A percentile compares a stretch with the other conserved stretches of the same genome.
These are phyloP conservation scores for Tetanocera ferruginea DNA, from an alignment of 2,888 invertebrate species.

Conservation along the genomic window DNA sequence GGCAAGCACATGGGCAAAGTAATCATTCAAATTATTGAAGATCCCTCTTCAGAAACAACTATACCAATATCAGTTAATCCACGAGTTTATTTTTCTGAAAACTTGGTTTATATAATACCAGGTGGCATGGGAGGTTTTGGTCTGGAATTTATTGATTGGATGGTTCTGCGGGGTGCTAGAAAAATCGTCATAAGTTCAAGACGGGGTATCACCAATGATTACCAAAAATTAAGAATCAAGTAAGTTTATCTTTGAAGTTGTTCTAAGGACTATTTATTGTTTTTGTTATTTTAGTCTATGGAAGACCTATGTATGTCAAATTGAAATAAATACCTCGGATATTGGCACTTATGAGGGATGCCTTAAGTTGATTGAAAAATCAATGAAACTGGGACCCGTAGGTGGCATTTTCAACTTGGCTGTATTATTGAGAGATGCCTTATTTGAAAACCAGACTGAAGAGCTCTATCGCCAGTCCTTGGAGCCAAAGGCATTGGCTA, in stretches of 20 bases:
- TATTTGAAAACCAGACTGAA: conserved; percentile 61
- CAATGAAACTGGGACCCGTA: background rate
- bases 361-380: background rate
- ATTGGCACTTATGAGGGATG: conserved; percentile 70
- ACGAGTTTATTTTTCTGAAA: conserved; percentile 62
- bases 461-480: conserved; percentile 79
- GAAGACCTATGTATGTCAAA: conserved; percentile 78
- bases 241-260: conserved; percentile 53
- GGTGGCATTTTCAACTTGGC: conserved; percentile 7
- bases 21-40: conserved; percentile 66
- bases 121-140: conserved; percentile 95
- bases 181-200: conserved; percentile 86
- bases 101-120: conserved; percentile 74
- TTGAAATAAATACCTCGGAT: conserved; percentile 79
- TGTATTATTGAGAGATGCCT: background rate
- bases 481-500: conserved; percentile 86
- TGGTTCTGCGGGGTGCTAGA: conserved; percentile 84
- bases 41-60: conserved; percentile 53
- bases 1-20: conserved; percentile 88
- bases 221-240: conserved; percentile 83
- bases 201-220: conserved; percentile 83
- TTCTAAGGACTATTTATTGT: background rate
- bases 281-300: conserved; percentile 73
- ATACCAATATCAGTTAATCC: conserved; percentile 60
- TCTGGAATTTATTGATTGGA: conserved; percentile 88